These are phyloP conservation scores for Leptocoma aspasia DNA, from an alignment of 2,113 vertebrate species.

Conservation along the genomic window DNA sequence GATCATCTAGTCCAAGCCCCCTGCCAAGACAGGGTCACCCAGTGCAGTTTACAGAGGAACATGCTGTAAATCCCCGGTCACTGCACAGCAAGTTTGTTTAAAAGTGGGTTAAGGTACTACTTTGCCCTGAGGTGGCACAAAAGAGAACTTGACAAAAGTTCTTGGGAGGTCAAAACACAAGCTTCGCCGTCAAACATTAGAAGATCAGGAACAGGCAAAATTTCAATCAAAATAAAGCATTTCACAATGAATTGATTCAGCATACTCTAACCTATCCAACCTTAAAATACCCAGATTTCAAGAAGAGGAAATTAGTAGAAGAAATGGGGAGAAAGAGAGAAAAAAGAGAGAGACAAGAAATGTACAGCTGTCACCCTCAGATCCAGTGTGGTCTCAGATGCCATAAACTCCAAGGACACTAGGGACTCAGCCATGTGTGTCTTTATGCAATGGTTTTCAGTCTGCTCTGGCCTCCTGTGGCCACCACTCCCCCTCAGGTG, in stretches of 20 bases:
- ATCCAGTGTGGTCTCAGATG: not conserved
- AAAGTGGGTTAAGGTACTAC: not conserved
- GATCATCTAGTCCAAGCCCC: not conserved
- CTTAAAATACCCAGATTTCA: not conserved
- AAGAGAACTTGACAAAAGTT: not conserved
- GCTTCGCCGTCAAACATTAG: not conserved
- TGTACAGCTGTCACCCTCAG: not conserved
- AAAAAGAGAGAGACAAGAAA: not conserved
- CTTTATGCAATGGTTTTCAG: not conserved
- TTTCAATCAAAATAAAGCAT: not conserved
- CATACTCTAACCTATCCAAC: not conserved
- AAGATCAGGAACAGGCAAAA: not conserved
- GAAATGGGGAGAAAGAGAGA: not conserved
- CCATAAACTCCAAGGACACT: too few relatives aligned
- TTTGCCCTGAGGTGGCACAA: not conserved
- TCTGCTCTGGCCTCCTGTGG: not conserved
- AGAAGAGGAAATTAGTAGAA: not conserved
- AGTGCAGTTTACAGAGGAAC: not conserved
- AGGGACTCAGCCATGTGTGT: fast-evolving
- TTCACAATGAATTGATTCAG: not conserved
- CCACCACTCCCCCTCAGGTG: not conserved
- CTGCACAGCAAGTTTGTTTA: fast-evolving
- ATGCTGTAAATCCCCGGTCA: fast-evolving
- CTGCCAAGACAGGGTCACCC: not conserved
- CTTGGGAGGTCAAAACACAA: not conserved